Evolutionary conservation across 2,888 invertebrate genomes (phyloP), one percentile per base, ranked within the genome.

Genomic region (Nudaria mundana): DNA sequence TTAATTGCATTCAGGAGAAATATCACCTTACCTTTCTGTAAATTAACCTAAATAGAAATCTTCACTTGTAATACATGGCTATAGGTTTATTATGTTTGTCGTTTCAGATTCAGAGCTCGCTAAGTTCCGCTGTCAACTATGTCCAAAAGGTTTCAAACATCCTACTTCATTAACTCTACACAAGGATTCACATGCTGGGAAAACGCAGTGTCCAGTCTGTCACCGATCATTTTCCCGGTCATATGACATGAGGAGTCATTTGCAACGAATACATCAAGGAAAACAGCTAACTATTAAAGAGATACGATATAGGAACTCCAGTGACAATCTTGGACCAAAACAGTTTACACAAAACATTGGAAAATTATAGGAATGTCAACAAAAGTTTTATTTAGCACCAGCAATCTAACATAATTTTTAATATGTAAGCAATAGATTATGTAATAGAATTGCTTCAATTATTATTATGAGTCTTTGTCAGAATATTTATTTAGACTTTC

Each of bases 111-210:
- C 90, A 51, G 91, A 91, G 52, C 71, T 90, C 56, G 90, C 90
- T 1, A 89, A 89, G 66, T 91, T 91, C 71, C 89, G 91, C 52
- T 92, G 92, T 75, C 90, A 90, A 69, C 75, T 91, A 56, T 92
- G 92, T 74, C 91, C 90, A 48, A 92, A 91, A 81, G 90, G 90
- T 45, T 92, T 92, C 66, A 91, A 91, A 66, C 91, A 91, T 71
- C 91, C 91, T 10, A 91, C 91, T 50, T 92, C 92, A 37, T 73
- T 92, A 61, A 91, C 91, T 40, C 78, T 91, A 34, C 92, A 92
- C 64, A 91, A 90, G 75, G 91, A 91, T 66, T 90, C 91, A 30
- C 92, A 92, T 56, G 90, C 90, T 35, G 92, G 92, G 15, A 91
- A 91, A 71, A 92, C 92, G 13, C 90, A 90, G 59, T 92, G 92